phyloP scores from a whole-genome alignment of 2,888 invertebrate species.

The Neoascia interrupta region DNA sequence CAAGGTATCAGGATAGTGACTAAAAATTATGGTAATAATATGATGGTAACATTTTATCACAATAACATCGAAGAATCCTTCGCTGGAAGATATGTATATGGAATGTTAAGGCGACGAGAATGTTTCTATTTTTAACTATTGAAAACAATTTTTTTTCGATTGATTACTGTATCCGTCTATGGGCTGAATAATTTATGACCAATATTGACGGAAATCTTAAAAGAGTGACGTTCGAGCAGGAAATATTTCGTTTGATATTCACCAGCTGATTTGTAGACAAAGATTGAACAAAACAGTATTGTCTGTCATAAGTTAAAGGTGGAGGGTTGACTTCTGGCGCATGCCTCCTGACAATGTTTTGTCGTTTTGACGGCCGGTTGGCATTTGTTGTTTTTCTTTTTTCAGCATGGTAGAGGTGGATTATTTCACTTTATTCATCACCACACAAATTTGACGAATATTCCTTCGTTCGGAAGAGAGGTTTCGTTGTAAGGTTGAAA shows the following conservation, averaged over 20 bases:
- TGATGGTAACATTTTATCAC: constrained; percentile 20
- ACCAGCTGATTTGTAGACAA: constrained; percentile 60
- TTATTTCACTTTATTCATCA: no score
- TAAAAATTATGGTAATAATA: no score
- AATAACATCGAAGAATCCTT: not conserved
- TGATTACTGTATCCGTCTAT: not conserved
- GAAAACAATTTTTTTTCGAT: no score
- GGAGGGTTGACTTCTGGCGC: constrained; percentile 42
- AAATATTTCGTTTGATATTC: constrained; percentile 45
- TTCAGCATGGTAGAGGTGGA: no score
- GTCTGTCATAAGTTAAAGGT: constrained; percentile 17
- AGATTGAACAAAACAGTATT: constrained; percentile 20
- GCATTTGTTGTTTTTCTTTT: no score
- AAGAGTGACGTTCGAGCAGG: no score
- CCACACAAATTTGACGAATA: no score
- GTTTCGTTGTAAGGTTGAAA: no score
- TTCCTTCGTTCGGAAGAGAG: no score
- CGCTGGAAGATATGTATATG: constrained; percentile 3
- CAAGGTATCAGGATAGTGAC: no score
- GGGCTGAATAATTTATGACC: constrained; percentile 20
- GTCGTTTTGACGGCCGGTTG: constrained; percentile 44
- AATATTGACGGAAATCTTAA: constrained; percentile 22
- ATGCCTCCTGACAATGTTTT: constrained; percentile 49
- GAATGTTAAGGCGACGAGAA: not conserved
- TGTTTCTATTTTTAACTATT: not conserved